Base-by-base conservation (phyloP, 2,113 vertebrate genomes). In the Ellobius talpinus region DNA sequence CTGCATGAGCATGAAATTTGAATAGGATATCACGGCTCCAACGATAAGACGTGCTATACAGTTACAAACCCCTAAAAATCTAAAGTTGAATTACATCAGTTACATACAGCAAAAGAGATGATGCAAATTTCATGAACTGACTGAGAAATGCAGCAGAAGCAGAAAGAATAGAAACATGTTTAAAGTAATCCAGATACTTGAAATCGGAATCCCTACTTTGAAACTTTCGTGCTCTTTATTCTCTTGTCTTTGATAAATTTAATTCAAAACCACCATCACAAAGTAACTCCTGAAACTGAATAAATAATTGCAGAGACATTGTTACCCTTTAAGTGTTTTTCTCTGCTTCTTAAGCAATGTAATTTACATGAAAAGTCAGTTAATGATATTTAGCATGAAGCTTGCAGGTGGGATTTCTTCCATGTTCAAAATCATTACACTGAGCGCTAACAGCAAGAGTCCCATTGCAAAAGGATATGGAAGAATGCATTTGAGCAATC, bases 141-240 rank as follows among this genome's bases (percentile, higher is more conserved):
- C 73, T 13, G 7, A 50, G 1, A 50, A 90, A 6, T 58, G 11
- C 6, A 89, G 31, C 31, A 29, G 9, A 95, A 94, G 17, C 33
- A 89, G 39, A 24, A 87, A 50, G 63, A 87, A 36, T 4, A 70
- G 31, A 70, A 50, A 66, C 50, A n/a, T 50, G 50, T n/a, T 68
- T 66, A 36, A 47, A 47, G 14, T 66, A 24, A 36, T 50, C 7
- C 12, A 68, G 50, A 50, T 33, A 4, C 36, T 68, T 68, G 87
- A 73, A 87, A 58, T 61, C 7, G 61, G 78, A 87, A 85, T 52
- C 29, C 52, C 21, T 92, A 66, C 36, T 95, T 96, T 77, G 23
- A 84, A 78, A 90, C 88, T 4, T 13, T 13, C 55, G 10, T 47
- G 8, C 79, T 95, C 8, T 17, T 87, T 74, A 42, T 87, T 4